These are phyloP conservation scores for Bufo bufo DNA, from an alignment of 2,113 vertebrate species.

Conservation along the genomic window DNA sequence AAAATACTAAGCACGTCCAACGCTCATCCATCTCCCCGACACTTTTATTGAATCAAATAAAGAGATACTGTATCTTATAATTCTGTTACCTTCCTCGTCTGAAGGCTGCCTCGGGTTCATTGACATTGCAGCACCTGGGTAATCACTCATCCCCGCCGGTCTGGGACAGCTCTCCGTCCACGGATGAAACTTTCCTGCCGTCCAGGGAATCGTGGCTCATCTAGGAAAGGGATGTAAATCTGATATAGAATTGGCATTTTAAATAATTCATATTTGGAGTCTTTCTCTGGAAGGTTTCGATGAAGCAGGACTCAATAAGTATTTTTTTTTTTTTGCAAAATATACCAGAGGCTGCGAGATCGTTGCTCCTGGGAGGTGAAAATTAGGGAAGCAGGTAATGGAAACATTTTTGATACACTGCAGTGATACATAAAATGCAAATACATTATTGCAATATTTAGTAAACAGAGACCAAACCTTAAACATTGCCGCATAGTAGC, in stretches of 20 bases:
- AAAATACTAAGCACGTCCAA: conserved; percentile 29
- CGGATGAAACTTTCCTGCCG: neutral
- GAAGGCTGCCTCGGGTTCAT: conserved; percentile 28
- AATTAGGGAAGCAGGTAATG: too few species aligned
- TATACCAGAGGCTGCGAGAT: too few species aligned
- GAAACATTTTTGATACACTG: too few species aligned
- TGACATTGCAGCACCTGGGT: conserved; percentile 6
- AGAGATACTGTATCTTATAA: conserved; percentile 45
- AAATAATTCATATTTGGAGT: neutral
- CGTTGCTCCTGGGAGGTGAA: too few species aligned
- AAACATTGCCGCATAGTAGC: too few species aligned
- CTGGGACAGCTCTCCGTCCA: neutral
- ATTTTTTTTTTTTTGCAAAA: too few species aligned
- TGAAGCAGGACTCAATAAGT: neutral
- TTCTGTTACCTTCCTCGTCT: conserved; percentile 12
- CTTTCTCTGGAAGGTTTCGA: neutral
- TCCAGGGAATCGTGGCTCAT: neutral
- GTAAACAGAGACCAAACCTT: too few species aligned
- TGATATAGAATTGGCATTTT: neutral
- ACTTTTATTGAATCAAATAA: conserved; percentile 52
- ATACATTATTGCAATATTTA: too few species aligned
- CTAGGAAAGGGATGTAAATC: neutral
- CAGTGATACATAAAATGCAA: too few species aligned
- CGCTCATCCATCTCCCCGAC: conserved; percentile 41
- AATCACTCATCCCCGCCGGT: conserved; percentile 1